Base-by-base conservation (phyloP, 2,113 vertebrate species). In the Harpagus bidentatus region DNA sequence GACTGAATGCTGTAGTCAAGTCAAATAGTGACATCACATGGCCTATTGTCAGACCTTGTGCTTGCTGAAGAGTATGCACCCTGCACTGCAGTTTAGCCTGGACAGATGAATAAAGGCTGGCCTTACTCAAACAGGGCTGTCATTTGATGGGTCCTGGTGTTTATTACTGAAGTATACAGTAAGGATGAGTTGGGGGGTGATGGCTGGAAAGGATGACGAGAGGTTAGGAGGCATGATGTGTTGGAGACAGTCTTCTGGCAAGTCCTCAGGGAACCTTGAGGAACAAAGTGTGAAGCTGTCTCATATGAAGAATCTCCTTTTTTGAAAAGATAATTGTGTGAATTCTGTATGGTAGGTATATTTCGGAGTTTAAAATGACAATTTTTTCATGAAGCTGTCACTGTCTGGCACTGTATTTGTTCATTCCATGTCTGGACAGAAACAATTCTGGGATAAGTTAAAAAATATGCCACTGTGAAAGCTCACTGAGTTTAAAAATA, bases 21-120 rank as follows among this genome's bases (percentile, higher is more conserved):
- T 78, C 63, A 78, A 69, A 52, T 18, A 90, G 42, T 53, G 65
- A 73, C 22, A 73, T 53, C 48, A 61, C 31, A 66, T 11, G 32
- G 32, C 1, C 1, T 16, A 10, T 19, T 43, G 21, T 29, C 38
- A 87, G 48, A 84, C 38, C 31, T 53, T 32, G 18, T 20, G 38
- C 28, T 65, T 0, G 1, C 56, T 47, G 47, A 61, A 29, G 12
- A 77, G 48, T 34, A 16, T 3, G 43, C 13, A 19, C 22, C 17
- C 13, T 34, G 25, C 1, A 2, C 40, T 52, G 31, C 55, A 26
- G 13, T 38, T 58, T 29, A 28, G 29, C 23, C 10, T 0, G 2
- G 25, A 29, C 10, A 61, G 34, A 16, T 38, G 38, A 72, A 40
- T 47, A 38, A 52, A 78, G 47, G 12, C 15, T 1, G 1, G 15